Conservation (phyloP, 2,113 vertebrate genomes). For the Pelodiscus sinensis region DNA sequence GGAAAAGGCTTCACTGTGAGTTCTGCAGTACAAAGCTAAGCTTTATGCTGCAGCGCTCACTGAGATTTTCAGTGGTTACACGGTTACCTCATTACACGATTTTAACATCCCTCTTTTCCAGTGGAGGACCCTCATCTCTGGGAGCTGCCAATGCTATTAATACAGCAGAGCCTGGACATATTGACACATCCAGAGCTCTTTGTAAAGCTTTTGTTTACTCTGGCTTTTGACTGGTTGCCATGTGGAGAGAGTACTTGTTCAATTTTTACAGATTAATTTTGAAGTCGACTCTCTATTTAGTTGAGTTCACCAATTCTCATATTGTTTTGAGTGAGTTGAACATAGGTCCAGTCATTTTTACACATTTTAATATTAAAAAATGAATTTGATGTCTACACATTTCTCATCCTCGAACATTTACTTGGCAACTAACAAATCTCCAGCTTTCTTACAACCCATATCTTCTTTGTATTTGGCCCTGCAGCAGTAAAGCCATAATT, state of each 20-base stretch:
- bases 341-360: background rate
- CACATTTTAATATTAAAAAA: background rate
- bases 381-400: background rate
- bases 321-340: background rate
- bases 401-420: conserved; percentile 2
- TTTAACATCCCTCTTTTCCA: background rate
- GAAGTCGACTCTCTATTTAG: background rate
- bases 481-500: conserved; percentile 57
- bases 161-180: background rate
- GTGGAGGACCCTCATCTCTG: background rate
- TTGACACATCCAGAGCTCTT: background rate
- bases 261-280: background rate
- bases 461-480: conserved; percentile 37
- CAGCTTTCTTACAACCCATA: conserved; percentile 23
- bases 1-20: no score
- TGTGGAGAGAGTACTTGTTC: background rate
- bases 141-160: fast-evolving
- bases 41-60: no score
- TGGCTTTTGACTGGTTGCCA: background rate
- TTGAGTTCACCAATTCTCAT: background rate
- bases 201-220: conserved; percentile 20
- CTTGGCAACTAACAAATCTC: conserved; percentile 43
- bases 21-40: no score
- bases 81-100: no score
- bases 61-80: no score